phyloP scores from a whole-genome alignment of 2,888 invertebrate species.

The Nebria salina region DNA sequence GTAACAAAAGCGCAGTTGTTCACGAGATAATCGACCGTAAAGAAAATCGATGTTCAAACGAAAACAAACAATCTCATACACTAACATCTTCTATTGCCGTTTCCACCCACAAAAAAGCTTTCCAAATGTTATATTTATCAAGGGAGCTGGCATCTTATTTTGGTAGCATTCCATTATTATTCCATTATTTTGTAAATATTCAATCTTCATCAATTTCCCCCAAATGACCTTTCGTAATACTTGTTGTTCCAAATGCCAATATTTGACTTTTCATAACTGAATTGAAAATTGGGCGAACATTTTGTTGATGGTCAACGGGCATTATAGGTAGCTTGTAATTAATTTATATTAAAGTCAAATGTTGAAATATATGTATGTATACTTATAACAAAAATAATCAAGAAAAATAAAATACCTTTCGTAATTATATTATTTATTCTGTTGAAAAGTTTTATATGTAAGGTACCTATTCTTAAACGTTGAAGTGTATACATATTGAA shows the following conservation, averaged over 20 bases:
- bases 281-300: neutral
- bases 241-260: neutral
- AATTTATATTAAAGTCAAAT: no score
- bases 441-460: no score
- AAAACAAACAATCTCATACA: neutral
- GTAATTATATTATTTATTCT: no score
- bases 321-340: no score
- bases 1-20: neutral
- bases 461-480: neutral
- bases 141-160: neutral
- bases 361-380: no score
- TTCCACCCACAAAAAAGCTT: neutral
- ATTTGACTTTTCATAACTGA: neutral
- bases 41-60: no score
- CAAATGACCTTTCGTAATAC: neutral
- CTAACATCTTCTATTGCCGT: neutral
- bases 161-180: no score
- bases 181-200: no score
- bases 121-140: neutral
- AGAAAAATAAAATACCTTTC: no score
- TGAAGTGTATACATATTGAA: neutral
- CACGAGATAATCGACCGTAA: no score
- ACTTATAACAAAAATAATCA: no score
- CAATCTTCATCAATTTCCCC: neutral
- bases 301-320: neutral